phyloP scores from a whole-genome alignment of 1,140 invertebrate genomes.

The Micrasema longulum region DNA sequence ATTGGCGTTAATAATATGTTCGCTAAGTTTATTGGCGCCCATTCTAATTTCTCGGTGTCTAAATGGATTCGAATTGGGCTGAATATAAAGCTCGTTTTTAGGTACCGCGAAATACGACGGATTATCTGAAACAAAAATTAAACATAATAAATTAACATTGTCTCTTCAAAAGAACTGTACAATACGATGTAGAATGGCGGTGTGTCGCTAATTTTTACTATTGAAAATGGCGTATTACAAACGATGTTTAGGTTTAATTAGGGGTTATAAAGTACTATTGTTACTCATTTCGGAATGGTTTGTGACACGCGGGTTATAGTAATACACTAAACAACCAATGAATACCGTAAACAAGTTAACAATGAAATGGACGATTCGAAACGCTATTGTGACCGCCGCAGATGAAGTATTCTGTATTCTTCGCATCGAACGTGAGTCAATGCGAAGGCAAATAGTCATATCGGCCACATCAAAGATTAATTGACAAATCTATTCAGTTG shows the following conservation, averaged over 20 bases:
- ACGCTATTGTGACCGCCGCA: constrained; percentile 8
- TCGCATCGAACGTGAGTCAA: constrained; percentile 17
- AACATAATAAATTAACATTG: neutral
- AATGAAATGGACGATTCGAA: too few relatives aligned
- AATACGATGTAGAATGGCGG: too few relatives aligned
- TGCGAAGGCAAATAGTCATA: neutral
- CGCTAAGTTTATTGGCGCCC: constrained; percentile 14
- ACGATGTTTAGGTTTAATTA: too few relatives aligned
- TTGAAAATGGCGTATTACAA: too few relatives aligned
- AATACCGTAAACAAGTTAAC: too few relatives aligned
- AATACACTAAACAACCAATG: too few relatives aligned
- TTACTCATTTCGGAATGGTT: too few relatives aligned
- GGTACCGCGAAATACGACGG: constrained; percentile 70
- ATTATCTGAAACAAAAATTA: constrained; percentile 65
- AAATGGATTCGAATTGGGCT: constrained; percentile 8
- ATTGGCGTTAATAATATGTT: constrained; percentile 54
- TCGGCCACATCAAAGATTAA: constrained; percentile 20
- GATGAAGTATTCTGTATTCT: constrained; percentile 5
- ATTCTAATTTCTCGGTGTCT: neutral
- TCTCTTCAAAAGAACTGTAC: too few relatives aligned
- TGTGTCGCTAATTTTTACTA: too few relatives aligned
- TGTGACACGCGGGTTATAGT: too few relatives aligned
- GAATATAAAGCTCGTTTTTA: constrained; percentile 56
- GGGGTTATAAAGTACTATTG: too few relatives aligned
- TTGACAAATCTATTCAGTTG: constrained; percentile 21